Conservation (phyloP, 2,113 vertebrate genomes). For the Bufo bufo region DNA sequence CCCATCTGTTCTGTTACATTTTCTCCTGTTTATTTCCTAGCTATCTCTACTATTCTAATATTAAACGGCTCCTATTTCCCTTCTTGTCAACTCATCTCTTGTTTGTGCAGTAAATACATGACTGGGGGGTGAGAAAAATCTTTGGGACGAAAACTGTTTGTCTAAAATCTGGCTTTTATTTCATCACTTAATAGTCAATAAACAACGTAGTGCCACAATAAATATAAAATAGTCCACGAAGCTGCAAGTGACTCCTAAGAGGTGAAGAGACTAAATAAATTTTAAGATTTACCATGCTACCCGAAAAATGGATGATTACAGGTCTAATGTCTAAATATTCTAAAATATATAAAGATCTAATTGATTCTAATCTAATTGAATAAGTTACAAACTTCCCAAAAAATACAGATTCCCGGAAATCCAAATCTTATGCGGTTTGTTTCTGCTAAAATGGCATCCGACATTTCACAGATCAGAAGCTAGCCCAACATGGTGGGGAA, state of each 20-base stretch:
- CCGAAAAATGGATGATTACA: background rate
- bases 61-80: background rate
- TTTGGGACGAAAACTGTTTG: background rate
- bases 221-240: background rate
- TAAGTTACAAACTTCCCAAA: too few relatives aligned
- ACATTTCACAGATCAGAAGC: too few relatives aligned
- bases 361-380: too few relatives aligned
- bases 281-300: background rate
- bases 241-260: background rate
- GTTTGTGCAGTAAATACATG: constrained; percentile 3
- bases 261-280: background rate
- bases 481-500: too few relatives aligned
- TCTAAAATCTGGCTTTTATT: background rate
- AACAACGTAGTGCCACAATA: background rate
- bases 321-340: too few relatives aligned
- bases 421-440: too few relatives aligned
- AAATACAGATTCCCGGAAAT: too few relatives aligned
- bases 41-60: background rate
- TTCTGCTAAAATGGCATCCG: too few relatives aligned
- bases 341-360: too few relatives aligned
- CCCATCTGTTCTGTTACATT: background rate
- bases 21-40: background rate
- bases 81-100: background rate
- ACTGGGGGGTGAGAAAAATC: background rate
- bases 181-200: constrained; percentile 1